A percentile compares a stretch with the other conserved stretches of the same genome.
These are phyloP conservation scores for Nebria brevicollis DNA, from an alignment of 2,888 invertebrate species.

Conservation along the genomic window DNA sequence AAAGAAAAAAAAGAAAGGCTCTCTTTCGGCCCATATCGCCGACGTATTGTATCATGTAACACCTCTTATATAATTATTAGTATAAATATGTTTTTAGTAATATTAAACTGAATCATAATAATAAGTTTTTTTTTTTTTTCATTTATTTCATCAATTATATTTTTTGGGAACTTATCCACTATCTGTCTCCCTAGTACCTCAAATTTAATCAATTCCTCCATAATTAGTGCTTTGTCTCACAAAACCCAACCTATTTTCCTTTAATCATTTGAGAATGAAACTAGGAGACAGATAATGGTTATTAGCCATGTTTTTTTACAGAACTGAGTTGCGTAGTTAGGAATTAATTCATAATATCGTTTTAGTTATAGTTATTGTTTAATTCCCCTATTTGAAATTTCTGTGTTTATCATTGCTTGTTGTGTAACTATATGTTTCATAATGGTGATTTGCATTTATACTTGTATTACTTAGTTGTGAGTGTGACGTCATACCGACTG, in stretches of 20 bases:
- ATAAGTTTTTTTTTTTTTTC: conserved; percentile 6
- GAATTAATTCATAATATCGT: conserved; percentile 22
- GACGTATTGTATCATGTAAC: conserved; percentile 39
- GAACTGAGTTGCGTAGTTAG: conserved; percentile 44
- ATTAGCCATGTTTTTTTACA: conserved; percentile 23
- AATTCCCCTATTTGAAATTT: conserved; percentile 28
- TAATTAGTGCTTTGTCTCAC: no score
- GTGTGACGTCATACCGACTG: background rate
- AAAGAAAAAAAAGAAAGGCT: conserved; percentile 16
- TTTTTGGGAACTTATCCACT: conserved; percentile 2
- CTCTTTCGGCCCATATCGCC: conserved; percentile 43
- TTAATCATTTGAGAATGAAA: no score
- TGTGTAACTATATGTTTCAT: conserved; percentile 42
- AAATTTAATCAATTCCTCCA: no score
- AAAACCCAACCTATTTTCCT: no score
- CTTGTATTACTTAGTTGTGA: conserved; percentile 1
- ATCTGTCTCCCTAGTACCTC: background rate
- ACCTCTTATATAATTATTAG: conserved; percentile 34
- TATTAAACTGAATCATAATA: conserved; percentile 39
- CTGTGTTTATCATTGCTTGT: conserved; percentile 45
- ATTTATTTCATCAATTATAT: conserved; percentile 37
- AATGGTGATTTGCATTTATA: conserved; percentile 40
- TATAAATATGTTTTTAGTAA: conserved; percentile 33
- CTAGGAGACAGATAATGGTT: background rate
- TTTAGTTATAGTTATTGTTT: background rate